Evolutionary conservation across 2,113 vertebrate species (phyloP), one percentile per base, ranked within the genome.

Genomic region (Eulemur macaco): DNA sequence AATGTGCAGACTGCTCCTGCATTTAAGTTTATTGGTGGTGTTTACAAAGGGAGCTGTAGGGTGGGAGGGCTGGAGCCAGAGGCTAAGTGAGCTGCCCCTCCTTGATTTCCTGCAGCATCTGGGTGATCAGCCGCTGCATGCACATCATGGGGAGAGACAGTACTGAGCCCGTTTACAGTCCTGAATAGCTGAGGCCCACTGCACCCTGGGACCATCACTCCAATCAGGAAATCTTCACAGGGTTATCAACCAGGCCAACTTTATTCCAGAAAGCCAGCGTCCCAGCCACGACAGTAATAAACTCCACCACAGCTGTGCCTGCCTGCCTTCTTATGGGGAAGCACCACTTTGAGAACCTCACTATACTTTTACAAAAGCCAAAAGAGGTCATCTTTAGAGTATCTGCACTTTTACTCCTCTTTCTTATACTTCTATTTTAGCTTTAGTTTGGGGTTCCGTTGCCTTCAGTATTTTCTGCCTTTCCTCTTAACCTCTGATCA

Each of bases 351-450:
- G 94, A 99, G 98, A 97, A 99, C 98, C 6, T 99, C 99, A 0
- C 99, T 99, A 11, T 99, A 99, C 99, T 99, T 99, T 66, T 99
- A 98, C 10, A 99, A 98, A 81, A 99, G 99, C 96, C 94, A 97
- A 87, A 98, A 78, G 63, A 99, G 98, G 96, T 99, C 88, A 0
- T 99, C 99, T 78, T 98, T 97, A 8, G 99, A 99, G 97, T 99
- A 99, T 68, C 99, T 99, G 29, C 99, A 99, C 81, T 99, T 98
- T 0, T 95, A 98, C 87, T 99, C 98, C 8, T 99, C 99, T 0
- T 99, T 99, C 97, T 98, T 98, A 98, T 98, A 99, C 95, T 99
- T 99, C 99, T 99, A 99, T 97, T 99, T 99, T 9, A 99, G 97
- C 99, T 99, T 99, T 89, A 99, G 97, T 98, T 99, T 99, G 27